Evolutionary conservation across 2,888 invertebrate species (phyloP).

Genomic region (Nysson spinosus): DNA sequence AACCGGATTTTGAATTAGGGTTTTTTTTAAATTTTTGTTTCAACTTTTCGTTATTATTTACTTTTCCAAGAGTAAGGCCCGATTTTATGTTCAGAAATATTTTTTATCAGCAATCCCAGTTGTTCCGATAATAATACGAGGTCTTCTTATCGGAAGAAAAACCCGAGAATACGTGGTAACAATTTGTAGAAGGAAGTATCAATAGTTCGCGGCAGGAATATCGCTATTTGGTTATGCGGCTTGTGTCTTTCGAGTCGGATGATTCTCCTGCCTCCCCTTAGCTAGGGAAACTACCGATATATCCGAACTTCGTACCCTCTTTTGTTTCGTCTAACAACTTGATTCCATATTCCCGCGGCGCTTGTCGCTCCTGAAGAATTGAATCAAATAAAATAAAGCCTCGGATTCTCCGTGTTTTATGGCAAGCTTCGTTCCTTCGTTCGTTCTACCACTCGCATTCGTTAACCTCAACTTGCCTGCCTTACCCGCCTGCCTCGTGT

Average conservation of each 20-base stretch:
- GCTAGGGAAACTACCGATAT: slow-evolving; percentile 61
- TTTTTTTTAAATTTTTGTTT: no score
- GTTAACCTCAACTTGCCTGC: no score
- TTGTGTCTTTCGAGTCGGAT: slow-evolving; percentile 45
- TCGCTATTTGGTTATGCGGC: slow-evolving; percentile 51
- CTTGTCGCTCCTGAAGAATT: slow-evolving; percentile 72
- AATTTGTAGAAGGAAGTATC: no score
- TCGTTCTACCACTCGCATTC: slow-evolving; percentile 8
- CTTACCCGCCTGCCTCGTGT: not conserved
- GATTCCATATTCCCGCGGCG: slow-evolving; percentile 73
- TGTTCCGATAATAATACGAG: no score
- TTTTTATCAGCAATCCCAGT: no score
- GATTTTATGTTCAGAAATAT: no score
- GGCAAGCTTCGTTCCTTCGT: slow-evolving; percentile 15
- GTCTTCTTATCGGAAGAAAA: no score
- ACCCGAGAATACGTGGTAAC: no score
- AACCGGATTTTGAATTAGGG: no score
- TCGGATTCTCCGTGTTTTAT: slow-evolving; percentile 58
- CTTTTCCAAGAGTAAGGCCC: no score
- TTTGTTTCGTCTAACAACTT: slow-evolving; percentile 67
- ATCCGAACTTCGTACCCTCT: slow-evolving; percentile 28
- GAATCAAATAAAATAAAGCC: slow-evolving; percentile 74
- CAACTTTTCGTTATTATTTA: no score
- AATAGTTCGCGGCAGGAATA: no score
- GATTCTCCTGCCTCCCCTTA: slow-evolving; percentile 53